A percentile compares a stretch with the other conserved stretches of the same genome.
Evolutionary conservation across 2,113 vertebrate genomes (phyloP).

Genomic region (Campylomormyrus tamandua): DNA sequence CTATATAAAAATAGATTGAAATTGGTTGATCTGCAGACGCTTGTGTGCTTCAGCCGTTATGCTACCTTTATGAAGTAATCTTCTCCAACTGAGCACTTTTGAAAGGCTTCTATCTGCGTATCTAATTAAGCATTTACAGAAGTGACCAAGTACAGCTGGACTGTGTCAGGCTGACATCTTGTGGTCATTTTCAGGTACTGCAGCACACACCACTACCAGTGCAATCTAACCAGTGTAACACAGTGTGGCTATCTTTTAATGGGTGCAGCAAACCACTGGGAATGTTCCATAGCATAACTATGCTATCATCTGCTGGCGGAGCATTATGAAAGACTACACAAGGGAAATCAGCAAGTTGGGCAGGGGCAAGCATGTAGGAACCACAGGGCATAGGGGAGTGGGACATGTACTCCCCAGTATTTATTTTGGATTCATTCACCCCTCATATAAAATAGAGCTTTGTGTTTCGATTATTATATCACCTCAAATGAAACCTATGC

Average conservation of each 20-base stretch:
- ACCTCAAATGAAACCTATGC: not conserved
- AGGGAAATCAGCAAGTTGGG: not conserved
- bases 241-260: not conserved
- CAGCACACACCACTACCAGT: not conserved
- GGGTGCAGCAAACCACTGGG: not conserved
- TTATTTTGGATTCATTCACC: not conserved
- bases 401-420: not conserved
- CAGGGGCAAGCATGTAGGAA: not conserved
- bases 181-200: conserved; percentile 15
- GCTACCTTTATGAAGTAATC: not conserved
- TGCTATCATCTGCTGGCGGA: not conserved
- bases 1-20: not conserved
- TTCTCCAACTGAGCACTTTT: not conserved
- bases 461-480: not conserved
- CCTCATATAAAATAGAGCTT: not conserved
- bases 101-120: not conserved
- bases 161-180: conserved; percentile 17
- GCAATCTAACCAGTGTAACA: not conserved
- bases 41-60: not conserved
- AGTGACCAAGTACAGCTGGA: not conserved
- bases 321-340: not conserved
- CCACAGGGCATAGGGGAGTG: not conserved
- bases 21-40: not conserved
- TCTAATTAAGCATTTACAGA: not conserved
- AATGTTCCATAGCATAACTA: not conserved